Conservation (phyloP, 2,113 vertebrate genomes). For the Bucco capensis region DNA sequence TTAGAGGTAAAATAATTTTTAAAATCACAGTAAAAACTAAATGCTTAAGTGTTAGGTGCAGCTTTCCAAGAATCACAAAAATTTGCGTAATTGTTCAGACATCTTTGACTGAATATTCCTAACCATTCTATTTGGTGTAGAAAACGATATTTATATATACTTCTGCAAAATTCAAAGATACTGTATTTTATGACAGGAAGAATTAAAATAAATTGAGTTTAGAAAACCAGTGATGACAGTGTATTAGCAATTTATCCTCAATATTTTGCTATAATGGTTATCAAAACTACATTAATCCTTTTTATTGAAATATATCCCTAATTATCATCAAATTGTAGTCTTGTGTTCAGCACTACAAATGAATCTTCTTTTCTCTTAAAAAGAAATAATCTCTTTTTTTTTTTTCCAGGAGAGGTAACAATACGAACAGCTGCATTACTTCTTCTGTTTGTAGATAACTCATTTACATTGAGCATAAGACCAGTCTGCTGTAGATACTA, state of each 20-base stretch:
- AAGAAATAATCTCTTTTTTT: background rate
- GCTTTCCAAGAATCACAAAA: constrained; percentile 26
- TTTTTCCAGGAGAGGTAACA: background rate
- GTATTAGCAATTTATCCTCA: background rate
- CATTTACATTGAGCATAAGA: background rate
- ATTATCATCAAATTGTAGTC: constrained; percentile 49
- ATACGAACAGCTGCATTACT: background rate
- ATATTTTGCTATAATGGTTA: constrained; percentile 24
- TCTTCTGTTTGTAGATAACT: background rate
- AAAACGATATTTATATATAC: background rate
- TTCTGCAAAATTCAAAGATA: background rate
- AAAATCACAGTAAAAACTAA: constrained; percentile 18
- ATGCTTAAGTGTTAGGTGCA: background rate
- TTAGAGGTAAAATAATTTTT: constrained; percentile 31
- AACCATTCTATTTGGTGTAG: background rate
- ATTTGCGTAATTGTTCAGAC: constrained; percentile 3
- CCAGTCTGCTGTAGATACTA: background rate
- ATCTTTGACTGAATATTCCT: background rate
- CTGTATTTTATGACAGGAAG: background rate
- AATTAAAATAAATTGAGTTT: constrained; percentile 22
- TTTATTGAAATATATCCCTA: background rate
- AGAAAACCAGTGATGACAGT: constrained; percentile 29
- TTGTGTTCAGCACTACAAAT: constrained; percentile 9
- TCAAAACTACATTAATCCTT: background rate
- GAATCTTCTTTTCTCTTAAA: constrained; percentile 26